Evolutionary conservation across 2,113 vertebrate genomes (phyloP).

Genomic region (Guaruba guarouba): DNA sequence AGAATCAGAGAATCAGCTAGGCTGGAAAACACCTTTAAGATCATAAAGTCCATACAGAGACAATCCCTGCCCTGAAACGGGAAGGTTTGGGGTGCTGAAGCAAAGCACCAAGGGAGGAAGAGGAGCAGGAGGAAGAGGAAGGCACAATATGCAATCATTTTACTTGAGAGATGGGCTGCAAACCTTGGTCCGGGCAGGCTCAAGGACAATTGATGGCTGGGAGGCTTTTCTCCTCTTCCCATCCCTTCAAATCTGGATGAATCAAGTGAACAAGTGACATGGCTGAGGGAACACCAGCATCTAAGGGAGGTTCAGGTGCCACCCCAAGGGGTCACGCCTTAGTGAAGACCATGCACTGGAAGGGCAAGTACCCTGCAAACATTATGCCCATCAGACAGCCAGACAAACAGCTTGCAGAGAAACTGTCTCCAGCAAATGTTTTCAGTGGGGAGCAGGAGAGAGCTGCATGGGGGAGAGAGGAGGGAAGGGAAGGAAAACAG

Average conservation of each 20-base stretch:
- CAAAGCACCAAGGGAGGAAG: neutral
- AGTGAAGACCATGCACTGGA: accelerated
- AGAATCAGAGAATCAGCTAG: neutral
- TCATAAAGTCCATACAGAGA: neutral
- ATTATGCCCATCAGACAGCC: neutral
- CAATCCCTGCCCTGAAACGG: neutral
- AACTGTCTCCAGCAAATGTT: accelerated
- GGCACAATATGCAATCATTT: neutral
- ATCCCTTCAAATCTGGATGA: neutral
- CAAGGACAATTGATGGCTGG: neutral
- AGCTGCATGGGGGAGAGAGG: neutral
- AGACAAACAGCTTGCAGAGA: neutral
- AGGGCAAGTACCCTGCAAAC: neutral
- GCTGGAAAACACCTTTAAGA: neutral
- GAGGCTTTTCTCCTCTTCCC: neutral
- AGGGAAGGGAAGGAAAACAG: neutral
- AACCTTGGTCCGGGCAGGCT: neutral
- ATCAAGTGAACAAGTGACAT: neutral
- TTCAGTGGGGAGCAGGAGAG: neutral
- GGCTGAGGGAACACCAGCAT: neutral
- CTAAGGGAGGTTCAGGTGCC: neutral
- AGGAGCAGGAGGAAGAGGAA: neutral
- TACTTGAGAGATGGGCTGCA: neutral
- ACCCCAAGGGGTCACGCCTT: accelerated
- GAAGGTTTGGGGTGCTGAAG: neutral